These are phyloP conservation scores for Laupala kohalensis DNA, from an alignment of 1,140 invertebrate genomes.

Conservation along the genomic window DNA sequence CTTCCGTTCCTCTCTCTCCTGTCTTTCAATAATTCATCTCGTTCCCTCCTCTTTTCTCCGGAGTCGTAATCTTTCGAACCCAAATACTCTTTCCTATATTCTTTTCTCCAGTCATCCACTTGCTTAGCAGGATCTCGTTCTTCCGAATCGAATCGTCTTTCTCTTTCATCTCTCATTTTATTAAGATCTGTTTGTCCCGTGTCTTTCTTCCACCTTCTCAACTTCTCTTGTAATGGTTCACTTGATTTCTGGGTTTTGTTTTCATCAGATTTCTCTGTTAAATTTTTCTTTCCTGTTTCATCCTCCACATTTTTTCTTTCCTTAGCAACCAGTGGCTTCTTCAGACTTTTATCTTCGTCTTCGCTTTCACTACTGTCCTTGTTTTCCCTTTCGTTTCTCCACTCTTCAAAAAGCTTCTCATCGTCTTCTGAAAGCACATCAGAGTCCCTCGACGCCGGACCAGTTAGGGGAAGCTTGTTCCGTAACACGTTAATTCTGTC, in stretches of 20 bases:
- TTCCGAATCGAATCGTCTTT: too few species aligned
- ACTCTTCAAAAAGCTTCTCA: neutral
- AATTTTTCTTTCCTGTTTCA: neutral
- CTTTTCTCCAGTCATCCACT: too few species aligned
- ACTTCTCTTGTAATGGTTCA: conserved; percentile 11
- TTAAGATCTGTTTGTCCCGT: neutral
- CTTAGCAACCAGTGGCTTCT: neutral
- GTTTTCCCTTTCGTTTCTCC: neutral
- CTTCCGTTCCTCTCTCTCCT: conserved; percentile 11
- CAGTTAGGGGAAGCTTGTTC: too few species aligned
- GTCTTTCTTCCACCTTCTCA: neutral
- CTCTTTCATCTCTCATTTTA: neutral
- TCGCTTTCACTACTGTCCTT: neutral
- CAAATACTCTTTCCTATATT: neutral
- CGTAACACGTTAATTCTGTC: too few species aligned
- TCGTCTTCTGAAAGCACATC: neutral
- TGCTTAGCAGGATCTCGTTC: too few species aligned
- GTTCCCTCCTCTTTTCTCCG: too few species aligned
- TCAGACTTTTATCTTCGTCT: neutral
- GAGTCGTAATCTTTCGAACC: neutral
- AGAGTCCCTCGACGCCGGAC: too few species aligned
- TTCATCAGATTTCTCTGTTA: conserved; percentile 6
- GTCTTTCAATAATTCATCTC: too few species aligned
- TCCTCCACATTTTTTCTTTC: neutral
- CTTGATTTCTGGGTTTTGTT: conserved; percentile 15